Conservation (phyloP, 2,113 vertebrate species). For the Phalacrocorax carbo region DNA sequence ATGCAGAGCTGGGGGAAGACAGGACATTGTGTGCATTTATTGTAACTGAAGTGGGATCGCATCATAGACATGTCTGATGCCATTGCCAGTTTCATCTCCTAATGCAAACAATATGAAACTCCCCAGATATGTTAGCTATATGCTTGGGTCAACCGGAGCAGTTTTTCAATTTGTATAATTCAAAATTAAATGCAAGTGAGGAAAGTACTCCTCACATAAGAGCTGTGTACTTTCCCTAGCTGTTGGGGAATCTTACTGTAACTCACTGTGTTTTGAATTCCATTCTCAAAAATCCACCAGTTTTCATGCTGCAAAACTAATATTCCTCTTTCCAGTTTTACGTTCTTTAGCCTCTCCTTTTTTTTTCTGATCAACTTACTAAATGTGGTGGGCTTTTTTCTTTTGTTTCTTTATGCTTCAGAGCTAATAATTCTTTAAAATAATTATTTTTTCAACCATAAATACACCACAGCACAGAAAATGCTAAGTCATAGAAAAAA, state of each 20-base stretch:
- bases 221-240: neutral
- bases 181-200: neutral
- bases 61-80: neutral
- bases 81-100: neutral
- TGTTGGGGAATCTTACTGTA: neutral
- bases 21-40: neutral
- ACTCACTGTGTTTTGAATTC: neutral
- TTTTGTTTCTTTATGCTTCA: neutral
- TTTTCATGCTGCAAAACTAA: neutral
- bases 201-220: neutral
- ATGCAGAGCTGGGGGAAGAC: neutral
- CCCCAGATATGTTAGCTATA: neutral
- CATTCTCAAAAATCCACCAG: neutral
- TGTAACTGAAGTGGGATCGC: neutral
- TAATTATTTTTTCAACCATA: neutral
- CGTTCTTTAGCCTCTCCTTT: neutral
- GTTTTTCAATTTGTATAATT: neutral
- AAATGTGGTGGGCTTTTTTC: neutral
- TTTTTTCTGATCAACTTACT: neutral
- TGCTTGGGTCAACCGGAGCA: neutral
- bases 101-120: neutral
- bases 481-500: constrained; percentile 7
- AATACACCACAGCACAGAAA: neutral
- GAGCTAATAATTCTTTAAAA: neutral
- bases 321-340: neutral